Base-by-base conservation (phyloP, 2,113 vertebrate species). In the Ochotona curzoniae region DNA sequence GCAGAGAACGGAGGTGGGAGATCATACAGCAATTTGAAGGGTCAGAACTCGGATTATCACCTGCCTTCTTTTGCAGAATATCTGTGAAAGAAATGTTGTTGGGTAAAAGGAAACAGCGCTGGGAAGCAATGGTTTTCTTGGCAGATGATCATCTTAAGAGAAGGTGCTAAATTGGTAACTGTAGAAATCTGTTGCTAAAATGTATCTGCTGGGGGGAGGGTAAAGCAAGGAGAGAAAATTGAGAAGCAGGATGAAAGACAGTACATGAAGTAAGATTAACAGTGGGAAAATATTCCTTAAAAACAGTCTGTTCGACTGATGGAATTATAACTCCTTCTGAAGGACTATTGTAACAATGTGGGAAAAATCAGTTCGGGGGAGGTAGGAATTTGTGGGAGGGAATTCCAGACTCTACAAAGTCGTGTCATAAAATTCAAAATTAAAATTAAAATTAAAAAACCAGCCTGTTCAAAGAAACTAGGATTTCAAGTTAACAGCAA, bases 401-500 rank as follows among this genome's bases (percentile, higher is more conserved):
- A 44, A 44, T 44, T 6, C 38, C 38, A 44, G 38, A 44, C 38
- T 44, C 38, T 44, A 44, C 38, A 44, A 6, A 44, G 6, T 44
- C 38, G 38, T 44, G 6, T 44, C 38, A 44, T 44, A 44, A 44
- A 44, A 44, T 44, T 44, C 38, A 44, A 44, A 44, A 44, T 44
- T 3, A 44, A 44, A 44, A 44, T 44, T 3, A 71, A 88, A 81
- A 69, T 90, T 30, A 85, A 92, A 93, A 88, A 89, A 83, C 76
- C 83, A 91, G 66, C 6, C 38, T 44, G 75, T 93, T 61, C 78
- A 71, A 49, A 81, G 38, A 87, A 95, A 82, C 64, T 94, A 86
- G 90, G 87, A 83, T 67, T 87, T 92, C 84, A 78, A 57, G 21
- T 85, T 78, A 66, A 95, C 95, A 92, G 35, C 54, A 71, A 71